A percentile compares a stretch with the other conserved stretches of the same genome.
phyloP scores from a whole-genome alignment of 2,888 invertebrate genomes.

The Meliscaeva auricollis region DNA sequence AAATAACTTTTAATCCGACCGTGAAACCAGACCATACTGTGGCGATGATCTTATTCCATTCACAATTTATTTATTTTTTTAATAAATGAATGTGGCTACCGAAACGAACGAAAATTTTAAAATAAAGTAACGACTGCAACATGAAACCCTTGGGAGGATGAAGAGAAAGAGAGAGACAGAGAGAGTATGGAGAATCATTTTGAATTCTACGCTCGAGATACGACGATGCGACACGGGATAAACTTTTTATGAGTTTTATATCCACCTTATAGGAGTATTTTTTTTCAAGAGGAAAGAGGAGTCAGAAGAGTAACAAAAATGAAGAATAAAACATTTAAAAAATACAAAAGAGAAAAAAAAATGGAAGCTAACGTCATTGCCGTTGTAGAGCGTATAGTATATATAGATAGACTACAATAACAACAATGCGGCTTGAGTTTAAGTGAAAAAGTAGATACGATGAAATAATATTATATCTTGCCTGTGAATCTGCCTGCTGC shows the following conservation, averaged over 20 bases:
- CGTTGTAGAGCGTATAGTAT: no score
- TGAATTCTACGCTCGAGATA: conserved; percentile 48
- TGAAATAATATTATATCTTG: no score
- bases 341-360: neutral
- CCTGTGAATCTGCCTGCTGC: conserved; percentile 15
- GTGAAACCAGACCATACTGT: conserved; percentile 34
- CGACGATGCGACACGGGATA: conserved; percentile 30
- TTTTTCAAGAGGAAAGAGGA: neutral
- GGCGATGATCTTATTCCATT: neutral
- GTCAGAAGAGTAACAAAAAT: neutral
- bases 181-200: conserved; percentile 30
- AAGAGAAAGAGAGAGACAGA: neutral
- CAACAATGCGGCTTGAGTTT: conserved; percentile 18
- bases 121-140: conserved; percentile 39
- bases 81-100: conserved; percentile 41
- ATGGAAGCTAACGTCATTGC: conserved; percentile 7
- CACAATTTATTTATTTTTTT: conserved; percentile 1
- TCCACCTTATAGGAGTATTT: conserved; percentile 11
- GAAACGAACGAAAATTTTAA: conserved; percentile 9
- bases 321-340: conserved; percentile 24
- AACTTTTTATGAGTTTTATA: conserved; percentile 39
- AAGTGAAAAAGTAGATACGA: conserved; percentile 18
- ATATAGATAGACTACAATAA: conserved; percentile 4
- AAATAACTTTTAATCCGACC: conserved; percentile 37
- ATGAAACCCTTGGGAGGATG: conserved; percentile 39